Base-by-base conservation (phyloP, 2,888 invertebrate genomes). In the Malthinus seriepunctatus region DNA sequence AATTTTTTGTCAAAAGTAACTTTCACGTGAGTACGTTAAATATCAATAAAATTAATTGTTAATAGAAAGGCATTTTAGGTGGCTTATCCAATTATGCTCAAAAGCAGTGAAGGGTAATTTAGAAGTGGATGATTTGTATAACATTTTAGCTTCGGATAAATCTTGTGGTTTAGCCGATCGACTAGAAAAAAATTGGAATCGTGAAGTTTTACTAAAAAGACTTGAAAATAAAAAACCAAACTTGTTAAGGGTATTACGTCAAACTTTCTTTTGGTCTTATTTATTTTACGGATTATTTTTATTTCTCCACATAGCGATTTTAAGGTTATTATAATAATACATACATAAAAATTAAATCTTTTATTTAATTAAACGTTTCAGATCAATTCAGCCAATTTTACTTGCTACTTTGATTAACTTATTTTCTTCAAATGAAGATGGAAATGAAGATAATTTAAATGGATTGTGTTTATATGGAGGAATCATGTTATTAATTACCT, bases 41-140 rank as follows among this genome's bases (percentile, higher is more conserved):
- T 3, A 3, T 23, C 2, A 23, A 23, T 23, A 23, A 23, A 23
- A 3, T 23, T 23, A 23, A 23, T 23, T 23, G 23, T 23, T 5
- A 23, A 23, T 5, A 5, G 23, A 23, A 23, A 23, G n/a, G n/a
- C n/a, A 23, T 67, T 75, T 37, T 45, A 78, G 78, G 51, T 78
- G 78, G 78, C 73, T 76, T 69, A 44, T 71, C 32, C 63, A 67
- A 44, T 62, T 77, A 14, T 76, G 82, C 63, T 75, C 80, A 53
- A 83, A 81, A 66, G 87, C 88, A 5, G 81, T 82, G 56, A 80
- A 74, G 69, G 79, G 83, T 63, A 84, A 86, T 58, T 78, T 92
- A 8, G 84, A 84, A 67, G 82, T 87, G 49, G 78, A 81, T 7
- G 88, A 90, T 71, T 73, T 90, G 15, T 88, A 85, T 77, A 84